phyloP scores from a whole-genome alignment of 2,113 vertebrate genomes.

The Chamaea fasciata region DNA sequence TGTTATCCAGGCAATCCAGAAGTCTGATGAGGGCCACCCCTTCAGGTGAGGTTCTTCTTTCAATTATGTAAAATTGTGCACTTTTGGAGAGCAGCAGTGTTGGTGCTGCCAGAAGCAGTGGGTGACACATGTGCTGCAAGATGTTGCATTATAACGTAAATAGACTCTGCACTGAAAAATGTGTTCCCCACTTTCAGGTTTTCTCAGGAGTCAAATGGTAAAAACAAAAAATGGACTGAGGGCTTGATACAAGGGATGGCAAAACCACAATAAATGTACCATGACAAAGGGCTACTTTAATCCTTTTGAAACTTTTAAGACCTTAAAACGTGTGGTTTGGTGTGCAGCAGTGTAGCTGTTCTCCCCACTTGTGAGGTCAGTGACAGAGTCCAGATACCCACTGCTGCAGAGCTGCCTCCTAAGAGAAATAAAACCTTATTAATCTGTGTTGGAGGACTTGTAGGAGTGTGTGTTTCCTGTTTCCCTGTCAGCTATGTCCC shows the following conservation, averaged over 20 bases:
- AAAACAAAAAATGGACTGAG: neutral
- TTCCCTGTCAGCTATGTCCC: neutral
- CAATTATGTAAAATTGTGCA: neutral
- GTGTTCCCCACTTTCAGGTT: neutral
- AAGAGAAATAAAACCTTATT: neutral
- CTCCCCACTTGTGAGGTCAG: neutral
- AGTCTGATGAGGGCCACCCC: constrained; percentile 94
- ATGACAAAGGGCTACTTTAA: neutral
- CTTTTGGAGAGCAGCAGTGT: neutral
- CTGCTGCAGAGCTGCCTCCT: neutral
- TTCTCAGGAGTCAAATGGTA: neutral
- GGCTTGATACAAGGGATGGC: neutral
- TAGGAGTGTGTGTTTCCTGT: neutral
- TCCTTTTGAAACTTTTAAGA: neutral
- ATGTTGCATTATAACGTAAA: neutral
- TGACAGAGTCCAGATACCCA: neutral
- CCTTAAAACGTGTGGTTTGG: neutral
- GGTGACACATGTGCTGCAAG: neutral
- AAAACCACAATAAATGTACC: neutral
- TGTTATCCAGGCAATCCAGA: constrained; percentile 96
- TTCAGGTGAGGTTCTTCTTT: constrained; percentile 84
- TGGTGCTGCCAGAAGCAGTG: neutral
- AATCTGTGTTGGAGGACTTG: neutral
- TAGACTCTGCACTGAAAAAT: neutral
- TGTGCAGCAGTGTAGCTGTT: neutral